phyloP scores from a whole-genome alignment of 2,797 vertebrate genomes.

The Typhlichthys subterraneus region DNA sequence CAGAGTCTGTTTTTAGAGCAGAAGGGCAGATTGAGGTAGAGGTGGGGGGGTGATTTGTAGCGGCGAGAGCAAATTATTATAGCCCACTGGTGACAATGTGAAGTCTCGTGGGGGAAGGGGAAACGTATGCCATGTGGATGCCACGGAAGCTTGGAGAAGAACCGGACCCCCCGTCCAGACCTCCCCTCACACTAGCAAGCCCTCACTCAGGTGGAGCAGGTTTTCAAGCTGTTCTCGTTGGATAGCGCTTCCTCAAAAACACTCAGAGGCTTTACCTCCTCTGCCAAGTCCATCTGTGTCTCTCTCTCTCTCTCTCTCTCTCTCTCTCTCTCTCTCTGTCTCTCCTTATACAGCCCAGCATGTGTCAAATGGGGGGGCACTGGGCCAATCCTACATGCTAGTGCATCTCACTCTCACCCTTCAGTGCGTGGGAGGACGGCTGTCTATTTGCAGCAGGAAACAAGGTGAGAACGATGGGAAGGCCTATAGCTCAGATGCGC shows the following conservation, averaged over 20 bases:
- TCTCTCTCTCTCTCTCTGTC: background rate
- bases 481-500: slow-evolving; percentile 25
- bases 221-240: slow-evolving; percentile 59
- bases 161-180: slow-evolving; percentile 16
- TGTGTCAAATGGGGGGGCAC: slow-evolving; percentile 6
- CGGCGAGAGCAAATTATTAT: background rate
- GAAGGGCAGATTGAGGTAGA: background rate
- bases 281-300: slow-evolving; percentile 60
- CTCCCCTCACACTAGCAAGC: slow-evolving; percentile 31
- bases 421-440: background rate
- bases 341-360: slow-evolving; percentile 6
- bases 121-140: background rate
- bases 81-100: slow-evolving; percentile 17
- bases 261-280: slow-evolving; percentile 7
- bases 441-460: background rate
- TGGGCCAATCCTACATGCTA: slow-evolving; percentile 18
- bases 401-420: too few species aligned
- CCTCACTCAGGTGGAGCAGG: slow-evolving; percentile 25
- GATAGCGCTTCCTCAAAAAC: slow-evolving; percentile 34
- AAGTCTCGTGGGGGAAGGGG: background rate
- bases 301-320: too few species aligned
- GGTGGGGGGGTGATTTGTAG: background rate
- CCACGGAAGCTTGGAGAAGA: background rate
- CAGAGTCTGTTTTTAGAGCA: slow-evolving; percentile 1
- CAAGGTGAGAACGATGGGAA: slow-evolving; percentile 9